Conservation (phyloP, 1,140 invertebrate genomes). For the Chionoecetes opilio region DNA sequence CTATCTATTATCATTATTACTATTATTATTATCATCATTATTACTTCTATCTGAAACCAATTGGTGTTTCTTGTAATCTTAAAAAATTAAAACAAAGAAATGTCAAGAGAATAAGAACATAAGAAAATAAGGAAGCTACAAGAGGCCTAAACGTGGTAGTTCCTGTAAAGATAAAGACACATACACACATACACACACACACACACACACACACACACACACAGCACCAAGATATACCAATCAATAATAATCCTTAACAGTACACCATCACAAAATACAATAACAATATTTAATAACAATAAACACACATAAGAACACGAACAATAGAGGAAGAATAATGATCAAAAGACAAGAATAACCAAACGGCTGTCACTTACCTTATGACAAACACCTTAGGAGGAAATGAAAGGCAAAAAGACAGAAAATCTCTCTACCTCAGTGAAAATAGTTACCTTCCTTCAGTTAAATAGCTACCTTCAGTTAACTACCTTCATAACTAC, state of each 20-base stretch:
- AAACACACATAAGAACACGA: background rate
- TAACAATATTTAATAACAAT: background rate
- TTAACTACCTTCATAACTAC: no score
- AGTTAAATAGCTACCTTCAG: no score
- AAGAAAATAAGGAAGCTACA: background rate
- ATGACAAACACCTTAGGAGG: background rate
- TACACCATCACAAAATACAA: background rate
- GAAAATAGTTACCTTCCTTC: no score
- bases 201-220: slow-evolving; percentile 14
- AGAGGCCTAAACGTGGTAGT: background rate
- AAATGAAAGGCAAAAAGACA: background rate
- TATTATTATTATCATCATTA: background rate
- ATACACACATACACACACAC: background rate
- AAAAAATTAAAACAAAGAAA: no score
- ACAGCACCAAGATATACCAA: background rate
- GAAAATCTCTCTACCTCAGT: background rate
- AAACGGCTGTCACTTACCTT: background rate
- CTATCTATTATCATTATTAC: background rate
- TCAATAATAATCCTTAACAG: background rate
- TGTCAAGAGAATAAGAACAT: background rate
- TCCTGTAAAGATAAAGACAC: background rate
- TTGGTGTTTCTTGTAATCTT: background rate
- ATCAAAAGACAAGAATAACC: background rate
- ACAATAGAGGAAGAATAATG: background rate
- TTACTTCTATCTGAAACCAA: background rate